Conservation (phyloP, 2,113 vertebrate genomes). For the Meleagris gallopavo region DNA sequence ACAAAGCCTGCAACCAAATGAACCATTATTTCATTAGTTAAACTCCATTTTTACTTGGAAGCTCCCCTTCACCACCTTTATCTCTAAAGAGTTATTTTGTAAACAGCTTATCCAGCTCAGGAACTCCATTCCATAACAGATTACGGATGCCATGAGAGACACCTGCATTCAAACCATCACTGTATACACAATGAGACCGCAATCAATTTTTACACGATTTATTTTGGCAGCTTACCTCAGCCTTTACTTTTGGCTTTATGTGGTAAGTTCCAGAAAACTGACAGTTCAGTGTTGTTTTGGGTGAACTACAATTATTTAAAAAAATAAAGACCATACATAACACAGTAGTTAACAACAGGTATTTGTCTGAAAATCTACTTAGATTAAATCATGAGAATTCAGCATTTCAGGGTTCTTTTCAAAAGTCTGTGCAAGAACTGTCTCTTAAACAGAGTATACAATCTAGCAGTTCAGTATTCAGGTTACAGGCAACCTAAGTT, state of each 20-base stretch:
- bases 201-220: background rate
- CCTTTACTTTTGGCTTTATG: background rate
- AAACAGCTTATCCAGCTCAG: background rate
- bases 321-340: background rate
- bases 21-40: background rate
- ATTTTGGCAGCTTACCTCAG: constrained; percentile 35
- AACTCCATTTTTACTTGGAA: background rate
- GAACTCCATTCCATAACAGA: background rate
- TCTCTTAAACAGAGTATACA: background rate
- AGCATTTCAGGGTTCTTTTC: background rate
- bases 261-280: background rate
- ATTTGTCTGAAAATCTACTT: background rate
- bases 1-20: background rate
- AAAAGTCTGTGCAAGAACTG: background rate
- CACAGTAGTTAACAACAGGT: background rate
- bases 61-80: background rate
- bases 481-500: background rate
- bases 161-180: background rate
- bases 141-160: background rate
- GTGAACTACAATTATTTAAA: background rate
- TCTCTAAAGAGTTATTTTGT: background rate
- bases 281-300: background rate
- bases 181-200: background rate
- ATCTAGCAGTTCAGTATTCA: background rate
- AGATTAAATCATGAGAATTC: background rate